These are phyloP conservation scores for Hirtodrosophila cameraria DNA, from an alignment of 2,888 invertebrate genomes.

Conservation along the genomic window DNA sequence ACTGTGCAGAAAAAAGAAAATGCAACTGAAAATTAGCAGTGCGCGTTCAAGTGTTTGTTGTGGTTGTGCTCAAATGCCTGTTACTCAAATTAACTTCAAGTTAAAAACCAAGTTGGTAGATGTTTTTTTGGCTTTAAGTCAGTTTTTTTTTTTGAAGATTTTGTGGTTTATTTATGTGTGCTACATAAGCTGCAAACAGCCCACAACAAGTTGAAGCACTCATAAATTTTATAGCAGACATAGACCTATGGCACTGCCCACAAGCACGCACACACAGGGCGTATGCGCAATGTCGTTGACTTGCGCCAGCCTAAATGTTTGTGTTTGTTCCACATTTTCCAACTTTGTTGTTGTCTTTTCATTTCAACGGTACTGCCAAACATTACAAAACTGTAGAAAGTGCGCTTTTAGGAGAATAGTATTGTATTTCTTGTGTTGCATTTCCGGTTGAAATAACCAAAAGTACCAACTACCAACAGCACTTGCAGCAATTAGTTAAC, in stretches of 20 bases:
- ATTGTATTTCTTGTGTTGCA: slow-evolving; percentile 18
- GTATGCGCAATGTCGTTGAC: slow-evolving; percentile 45
- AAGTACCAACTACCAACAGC: slow-evolving; percentile 1
- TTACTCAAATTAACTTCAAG: slow-evolving; percentile 49
- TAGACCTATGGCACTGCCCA: slow-evolving; percentile 4
- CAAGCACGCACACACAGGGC: slow-evolving; percentile 17
- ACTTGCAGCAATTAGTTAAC: slow-evolving; percentile 36
- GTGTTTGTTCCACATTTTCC: slow-evolving; percentile 43
- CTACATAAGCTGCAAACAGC: slow-evolving; percentile 20
- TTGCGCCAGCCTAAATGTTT: slow-evolving; percentile 56
- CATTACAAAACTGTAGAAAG: slow-evolving; percentile 2
- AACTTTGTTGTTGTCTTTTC: slow-evolving; percentile 12
- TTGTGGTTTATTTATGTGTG: slow-evolving; percentile 28
- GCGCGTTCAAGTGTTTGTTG: slow-evolving; percentile 35
- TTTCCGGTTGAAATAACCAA: neutral
- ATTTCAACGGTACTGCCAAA: neutral
- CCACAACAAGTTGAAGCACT: slow-evolving; percentile 33
- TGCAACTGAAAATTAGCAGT: slow-evolving; percentile 35
- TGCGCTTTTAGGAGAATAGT: neutral
- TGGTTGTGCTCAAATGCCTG: slow-evolving; percentile 39
- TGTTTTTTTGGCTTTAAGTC: slow-evolving; percentile 18
- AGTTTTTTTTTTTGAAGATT: slow-evolving; percentile 11
- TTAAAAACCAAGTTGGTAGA: slow-evolving; percentile 26
- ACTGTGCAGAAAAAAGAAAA: neutral
- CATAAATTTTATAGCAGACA: slow-evolving; percentile 58